Conservation (phyloP, 2,113 vertebrate species). For the Ctenodactylus gundi region DNA sequence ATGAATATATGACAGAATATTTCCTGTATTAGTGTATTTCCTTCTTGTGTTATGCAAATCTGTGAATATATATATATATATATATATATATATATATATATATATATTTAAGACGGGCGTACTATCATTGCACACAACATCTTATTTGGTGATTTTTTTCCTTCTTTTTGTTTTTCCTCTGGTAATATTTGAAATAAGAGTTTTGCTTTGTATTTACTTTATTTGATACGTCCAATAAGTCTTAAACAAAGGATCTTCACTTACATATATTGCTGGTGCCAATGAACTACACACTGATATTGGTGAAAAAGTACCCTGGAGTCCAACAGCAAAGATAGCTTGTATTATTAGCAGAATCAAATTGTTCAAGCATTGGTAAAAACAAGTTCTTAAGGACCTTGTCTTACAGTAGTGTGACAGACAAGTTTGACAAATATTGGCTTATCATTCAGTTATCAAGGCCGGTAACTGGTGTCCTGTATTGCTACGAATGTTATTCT, state of each 20-base stretch:
- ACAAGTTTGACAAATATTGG: neutral
- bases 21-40: neutral
- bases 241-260: neutral
- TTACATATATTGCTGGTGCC: neutral
- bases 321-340: neutral
- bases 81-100: neutral
- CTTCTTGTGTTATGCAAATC: too few relatives aligned
- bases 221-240: neutral
- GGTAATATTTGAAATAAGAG: neutral
- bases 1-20: neutral
- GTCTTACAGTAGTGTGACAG: neutral
- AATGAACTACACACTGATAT: neutral
- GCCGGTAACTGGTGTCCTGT: neutral
- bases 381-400: neutral
- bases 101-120: neutral
- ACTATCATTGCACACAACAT: neutral
- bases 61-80: too few relatives aligned
- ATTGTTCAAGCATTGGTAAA: neutral
- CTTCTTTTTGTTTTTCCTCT: neutral
- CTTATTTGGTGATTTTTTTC: neutral
- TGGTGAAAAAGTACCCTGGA: neutral
- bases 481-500: neutral
- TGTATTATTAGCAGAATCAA: neutral
- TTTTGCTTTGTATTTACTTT: neutral
- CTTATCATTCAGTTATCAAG: neutral